A percentile compares a stretch with the other conserved stretches of the same genome.
phyloP scores from a whole-genome alignment of 2,113 vertebrate genomes.

The Pithys albifrons region DNA sequence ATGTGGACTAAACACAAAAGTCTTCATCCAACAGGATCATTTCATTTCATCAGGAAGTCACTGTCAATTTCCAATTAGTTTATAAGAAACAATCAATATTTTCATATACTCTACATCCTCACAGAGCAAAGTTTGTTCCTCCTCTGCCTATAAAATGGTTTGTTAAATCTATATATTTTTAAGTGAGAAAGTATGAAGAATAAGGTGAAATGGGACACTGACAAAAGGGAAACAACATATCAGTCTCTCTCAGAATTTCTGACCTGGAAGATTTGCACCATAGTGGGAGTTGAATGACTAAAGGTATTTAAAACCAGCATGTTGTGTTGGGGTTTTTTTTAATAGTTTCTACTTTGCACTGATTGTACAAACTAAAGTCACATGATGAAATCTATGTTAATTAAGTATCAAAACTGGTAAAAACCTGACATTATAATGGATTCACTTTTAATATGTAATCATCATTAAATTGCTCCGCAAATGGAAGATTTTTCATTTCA shows the following conservation, averaged over 20 bases:
- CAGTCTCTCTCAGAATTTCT: not conserved
- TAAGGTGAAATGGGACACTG: not conserved
- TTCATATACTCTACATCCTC: not conserved
- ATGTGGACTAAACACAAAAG: not conserved
- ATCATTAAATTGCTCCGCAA: not conserved
- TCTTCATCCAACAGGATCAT: not conserved
- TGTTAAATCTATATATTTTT: not conserved
- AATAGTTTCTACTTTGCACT: not conserved
- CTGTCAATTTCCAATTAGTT: constrained; percentile 12
- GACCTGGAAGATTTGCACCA: not conserved
- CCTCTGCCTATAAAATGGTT: not conserved
- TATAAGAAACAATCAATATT: constrained; percentile 8
- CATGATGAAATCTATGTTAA: not conserved
- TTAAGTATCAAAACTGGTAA: not conserved
- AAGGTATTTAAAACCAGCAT: not conserved
- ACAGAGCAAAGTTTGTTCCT: not conserved
- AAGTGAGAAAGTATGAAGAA: not conserved
- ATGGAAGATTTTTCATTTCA: not conserved
- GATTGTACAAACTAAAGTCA: not conserved
- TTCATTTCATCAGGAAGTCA: not conserved
- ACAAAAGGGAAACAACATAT: not conserved
- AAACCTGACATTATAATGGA: not conserved
- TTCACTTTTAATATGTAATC: not conserved
- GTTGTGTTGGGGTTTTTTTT: not conserved
- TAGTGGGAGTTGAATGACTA: not conserved